phyloP scores from a whole-genome alignment of 2,797 vertebrate species.

The Neomorphus geoffroyi region DNA sequence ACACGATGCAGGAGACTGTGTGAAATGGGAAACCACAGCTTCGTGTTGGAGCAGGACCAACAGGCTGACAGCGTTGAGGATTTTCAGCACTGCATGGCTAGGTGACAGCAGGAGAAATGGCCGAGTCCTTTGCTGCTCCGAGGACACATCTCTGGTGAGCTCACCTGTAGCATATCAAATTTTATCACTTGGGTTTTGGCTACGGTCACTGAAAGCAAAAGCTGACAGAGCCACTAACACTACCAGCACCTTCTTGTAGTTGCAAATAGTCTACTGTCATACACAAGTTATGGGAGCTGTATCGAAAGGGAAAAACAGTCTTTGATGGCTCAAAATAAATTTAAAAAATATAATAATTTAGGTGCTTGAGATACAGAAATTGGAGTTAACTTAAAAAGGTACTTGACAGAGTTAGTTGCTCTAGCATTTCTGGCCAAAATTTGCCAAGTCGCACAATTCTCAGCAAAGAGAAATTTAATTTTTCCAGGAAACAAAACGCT shows the following conservation, averaged over 20 bases:
- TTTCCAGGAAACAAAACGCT: not conserved
- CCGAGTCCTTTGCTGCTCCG: not conserved
- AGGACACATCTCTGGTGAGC: not conserved
- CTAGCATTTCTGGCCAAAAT: not conserved
- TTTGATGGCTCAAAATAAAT: not conserved
- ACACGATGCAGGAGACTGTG: not conserved
- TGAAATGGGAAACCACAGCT: not conserved
- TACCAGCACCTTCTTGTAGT: not conserved
- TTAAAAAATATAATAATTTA: not conserved
- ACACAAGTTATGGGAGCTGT: not conserved
- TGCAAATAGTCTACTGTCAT: not conserved
- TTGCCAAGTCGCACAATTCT: not conserved
- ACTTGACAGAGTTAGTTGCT: not conserved
- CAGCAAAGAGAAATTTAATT: not conserved
- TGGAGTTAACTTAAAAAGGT: not conserved
- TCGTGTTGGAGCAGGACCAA: not conserved
- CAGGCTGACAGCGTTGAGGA: fast-evolving
- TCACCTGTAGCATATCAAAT: not conserved
- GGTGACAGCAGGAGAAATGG: not conserved
- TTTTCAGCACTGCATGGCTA: not conserved
- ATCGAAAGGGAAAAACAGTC: not conserved
- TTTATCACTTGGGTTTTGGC: not conserved
- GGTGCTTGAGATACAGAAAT: not conserved
- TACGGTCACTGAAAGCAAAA: not conserved
- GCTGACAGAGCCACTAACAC: not conserved